Evolutionary conservation across 2,797 vertebrate genomes (phyloP).

Genomic region (Pogonophryne albipinna): DNA sequence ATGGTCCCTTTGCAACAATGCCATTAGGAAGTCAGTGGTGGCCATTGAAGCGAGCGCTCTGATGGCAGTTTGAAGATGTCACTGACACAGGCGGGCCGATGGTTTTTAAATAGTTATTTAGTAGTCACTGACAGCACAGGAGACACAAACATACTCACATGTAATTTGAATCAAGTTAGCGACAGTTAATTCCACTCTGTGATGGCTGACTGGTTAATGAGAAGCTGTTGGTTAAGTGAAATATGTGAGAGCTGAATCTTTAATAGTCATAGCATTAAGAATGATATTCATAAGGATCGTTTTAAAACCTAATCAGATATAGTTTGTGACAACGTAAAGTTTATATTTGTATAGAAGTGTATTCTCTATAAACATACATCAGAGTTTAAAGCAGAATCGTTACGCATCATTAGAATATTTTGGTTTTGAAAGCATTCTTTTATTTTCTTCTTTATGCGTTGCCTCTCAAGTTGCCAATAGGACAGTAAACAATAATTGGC

Average conservation of each 20-base stretch:
- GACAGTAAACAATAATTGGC: no score
- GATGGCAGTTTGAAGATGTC: constrained; percentile 49
- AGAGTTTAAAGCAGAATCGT: no score
- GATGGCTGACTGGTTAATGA: constrained; percentile 47
- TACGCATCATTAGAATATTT: no score
- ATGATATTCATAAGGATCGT: not conserved
- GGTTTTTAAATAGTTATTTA: constrained; percentile 30
- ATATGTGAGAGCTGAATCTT: constrained; percentile 7
- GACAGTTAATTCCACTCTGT: constrained; percentile 45
- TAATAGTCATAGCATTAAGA: constrained; percentile 17
- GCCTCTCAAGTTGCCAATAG: no score
- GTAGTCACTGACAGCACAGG: constrained; percentile 19
- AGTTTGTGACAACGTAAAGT: not conserved
- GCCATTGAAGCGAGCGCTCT: constrained; percentile 45
- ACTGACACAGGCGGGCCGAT: constrained; percentile 21
- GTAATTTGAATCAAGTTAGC: constrained; percentile 41
- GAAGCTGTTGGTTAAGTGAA: constrained; percentile 18
- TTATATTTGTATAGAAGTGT: not conserved
- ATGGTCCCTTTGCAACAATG: constrained; percentile 43
- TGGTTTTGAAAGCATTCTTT: no score
- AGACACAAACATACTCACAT: constrained; percentile 46
- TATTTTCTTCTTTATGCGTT: no score
- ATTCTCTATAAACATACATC: no score
- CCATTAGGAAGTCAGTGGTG: constrained; percentile 34
- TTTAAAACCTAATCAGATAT: constrained; percentile 1